Percentiles rank a stretch among this genome's conserved stretches.
phyloP scores from a whole-genome alignment of 2,113 vertebrate genomes.

The Saguinus imperator region DNA sequence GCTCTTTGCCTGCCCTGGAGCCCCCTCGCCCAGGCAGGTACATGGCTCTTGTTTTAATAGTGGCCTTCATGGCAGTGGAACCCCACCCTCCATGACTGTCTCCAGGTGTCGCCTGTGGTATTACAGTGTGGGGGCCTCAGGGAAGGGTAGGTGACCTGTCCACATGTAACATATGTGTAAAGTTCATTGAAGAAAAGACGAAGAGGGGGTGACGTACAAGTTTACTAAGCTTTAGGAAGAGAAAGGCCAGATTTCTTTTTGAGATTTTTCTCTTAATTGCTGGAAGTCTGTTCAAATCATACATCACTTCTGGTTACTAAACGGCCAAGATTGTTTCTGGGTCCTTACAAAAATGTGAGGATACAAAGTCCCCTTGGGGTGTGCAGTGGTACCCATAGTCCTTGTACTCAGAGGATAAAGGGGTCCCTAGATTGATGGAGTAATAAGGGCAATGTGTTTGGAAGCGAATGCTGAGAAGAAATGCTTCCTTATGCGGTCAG shows the following conservation, averaged over 20 bases:
- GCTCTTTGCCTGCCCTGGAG: not conserved
- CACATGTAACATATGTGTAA: too few relatives aligned
- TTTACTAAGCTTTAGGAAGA: not conserved
- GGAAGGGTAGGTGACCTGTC: too few relatives aligned
- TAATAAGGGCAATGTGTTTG: not conserved
- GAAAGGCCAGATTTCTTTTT: not conserved
- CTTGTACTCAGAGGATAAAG: not conserved
- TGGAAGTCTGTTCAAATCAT: not conserved
- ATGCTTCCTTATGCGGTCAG: not conserved
- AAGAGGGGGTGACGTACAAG: not conserved
- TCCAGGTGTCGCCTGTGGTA: not conserved
- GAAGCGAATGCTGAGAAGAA: rapidly evolving
- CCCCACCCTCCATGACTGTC: rapidly evolving
- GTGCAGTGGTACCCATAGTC: rapidly evolving
- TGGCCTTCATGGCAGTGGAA: rapidly evolving
- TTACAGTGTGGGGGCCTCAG: too few relatives aligned
- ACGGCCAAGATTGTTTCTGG: not conserved
- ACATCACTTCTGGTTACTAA: not conserved
- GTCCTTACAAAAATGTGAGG: not conserved
- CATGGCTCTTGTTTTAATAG: not conserved
- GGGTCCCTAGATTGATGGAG: too few relatives aligned
- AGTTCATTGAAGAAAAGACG: not conserved
- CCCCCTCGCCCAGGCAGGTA: not conserved
- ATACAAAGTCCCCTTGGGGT: not conserved
- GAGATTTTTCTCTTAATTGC: not conserved